Evolutionary conservation across 2,888 invertebrate species (phyloP).

Genomic region (Rhagonycha lutea): DNA sequence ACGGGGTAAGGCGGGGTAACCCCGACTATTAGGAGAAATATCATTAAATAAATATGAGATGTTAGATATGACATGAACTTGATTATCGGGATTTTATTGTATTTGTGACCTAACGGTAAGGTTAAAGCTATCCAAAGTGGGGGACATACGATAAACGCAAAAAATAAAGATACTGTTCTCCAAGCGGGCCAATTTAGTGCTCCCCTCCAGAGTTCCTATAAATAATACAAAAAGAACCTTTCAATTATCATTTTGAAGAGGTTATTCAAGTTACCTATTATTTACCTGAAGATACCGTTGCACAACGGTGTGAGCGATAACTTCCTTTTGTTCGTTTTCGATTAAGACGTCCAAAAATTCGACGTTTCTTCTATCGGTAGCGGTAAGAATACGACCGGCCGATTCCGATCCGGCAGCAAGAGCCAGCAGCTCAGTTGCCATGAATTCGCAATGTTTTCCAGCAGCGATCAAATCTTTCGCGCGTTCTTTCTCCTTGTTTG

Average conservation of each 20-base stretch:
- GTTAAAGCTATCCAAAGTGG: conserved; percentile 96
- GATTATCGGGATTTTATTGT: conserved; percentile 98
- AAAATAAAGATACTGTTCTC: conserved; percentile 91
- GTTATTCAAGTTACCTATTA: conserved; percentile 56
- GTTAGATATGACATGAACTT: conserved; percentile 99
- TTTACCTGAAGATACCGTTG: conserved; percentile 93
- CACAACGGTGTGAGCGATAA: conserved; percentile 95
- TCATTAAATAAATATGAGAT: conserved; percentile 96
- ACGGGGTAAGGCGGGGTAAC: conserved; percentile 87
- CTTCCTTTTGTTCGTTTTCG: conserved; percentile 98
- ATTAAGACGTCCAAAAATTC: conserved; percentile 96
- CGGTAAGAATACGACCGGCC: conserved; percentile 91
- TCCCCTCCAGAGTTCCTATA: conserved; percentile 96
- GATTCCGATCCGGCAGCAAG: conserved; percentile 93
- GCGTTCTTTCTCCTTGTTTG: conserved; percentile 96
- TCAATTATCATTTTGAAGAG: background rate
- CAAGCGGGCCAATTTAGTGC: conserved; percentile 95
- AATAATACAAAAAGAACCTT: conserved; percentile 31
- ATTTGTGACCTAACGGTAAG: conserved; percentile 91
- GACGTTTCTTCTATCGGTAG: conserved; percentile 91
- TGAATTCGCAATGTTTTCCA: conserved; percentile 93
- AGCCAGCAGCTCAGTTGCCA: conserved; percentile 95
- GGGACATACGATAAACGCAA: conserved; percentile 91
- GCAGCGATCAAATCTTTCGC: conserved; percentile 95
- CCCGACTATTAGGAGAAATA: conserved; percentile 86